phyloP scores from a whole-genome alignment of 1,140 invertebrate genomes.

The Zaprionus africanus region DNA sequence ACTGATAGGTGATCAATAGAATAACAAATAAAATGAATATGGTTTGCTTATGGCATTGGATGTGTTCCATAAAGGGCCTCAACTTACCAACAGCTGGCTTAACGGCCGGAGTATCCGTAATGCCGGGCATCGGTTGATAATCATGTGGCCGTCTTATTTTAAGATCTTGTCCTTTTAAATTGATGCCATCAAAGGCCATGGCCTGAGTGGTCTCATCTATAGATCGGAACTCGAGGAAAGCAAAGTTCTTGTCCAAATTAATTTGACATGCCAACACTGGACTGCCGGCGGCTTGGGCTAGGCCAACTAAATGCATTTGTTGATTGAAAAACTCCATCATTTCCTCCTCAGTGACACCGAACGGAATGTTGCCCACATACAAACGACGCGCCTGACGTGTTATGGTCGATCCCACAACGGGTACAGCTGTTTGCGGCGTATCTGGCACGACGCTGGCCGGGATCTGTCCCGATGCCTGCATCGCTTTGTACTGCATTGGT shows the following conservation, averaged over 20 bases:
- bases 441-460: slow-evolving; percentile 96
- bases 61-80: neutral
- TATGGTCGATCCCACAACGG: slow-evolving; percentile 98
- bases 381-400: slow-evolving; percentile 97
- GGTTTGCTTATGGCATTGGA: neutral
- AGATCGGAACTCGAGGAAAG: slow-evolving; percentile 98
- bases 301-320: slow-evolving; percentile 99
- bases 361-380: slow-evolving; percentile 99
- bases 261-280: slow-evolving; percentile 99
- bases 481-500: slow-evolving; percentile 94
- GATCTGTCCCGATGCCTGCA: slow-evolving; percentile 96
- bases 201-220: slow-evolving; percentile 99
- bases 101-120: slow-evolving; percentile 94
- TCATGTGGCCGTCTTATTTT: slow-evolving; percentile 99
- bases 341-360: slow-evolving; percentile 99
- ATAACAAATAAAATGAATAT: slow-evolving; percentile 11
- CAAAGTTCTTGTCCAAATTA: slow-evolving; percentile 99
- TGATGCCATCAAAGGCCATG: slow-evolving; percentile 99
- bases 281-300: slow-evolving; percentile 99
- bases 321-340: slow-evolving; percentile 99
- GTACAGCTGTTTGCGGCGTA: slow-evolving; percentile 95
- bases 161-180: slow-evolving; percentile 99
- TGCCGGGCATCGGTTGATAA: slow-evolving; percentile 99
- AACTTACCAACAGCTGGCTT: slow-evolving; percentile 91
- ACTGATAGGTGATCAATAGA: slow-evolving; percentile 40